These are phyloP conservation scores for Liposcelis brunnea DNA, from an alignment of 2,888 invertebrate species.

Conservation along the genomic window DNA sequence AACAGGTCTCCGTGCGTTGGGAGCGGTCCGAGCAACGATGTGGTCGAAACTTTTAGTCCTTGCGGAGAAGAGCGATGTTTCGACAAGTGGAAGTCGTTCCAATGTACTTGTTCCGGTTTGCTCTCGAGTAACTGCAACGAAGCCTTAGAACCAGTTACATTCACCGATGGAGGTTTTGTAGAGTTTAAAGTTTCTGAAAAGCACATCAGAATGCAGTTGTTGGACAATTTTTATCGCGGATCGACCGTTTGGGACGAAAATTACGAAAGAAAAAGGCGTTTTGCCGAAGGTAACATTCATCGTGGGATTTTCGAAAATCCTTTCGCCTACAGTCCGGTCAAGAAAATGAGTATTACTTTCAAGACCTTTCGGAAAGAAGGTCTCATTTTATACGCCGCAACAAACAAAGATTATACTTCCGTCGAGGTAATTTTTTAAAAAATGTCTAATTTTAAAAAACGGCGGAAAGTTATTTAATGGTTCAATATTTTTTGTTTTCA, in stretches of 20 bases:
- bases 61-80: constrained; percentile 53
- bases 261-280: constrained; percentile 19
- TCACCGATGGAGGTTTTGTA: constrained; percentile 60
- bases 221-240: constrained; percentile 61
- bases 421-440: constrained; percentile 37
- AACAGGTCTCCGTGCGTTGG: constrained; percentile 23
- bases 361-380: constrained; percentile 63
- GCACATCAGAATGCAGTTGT: constrained; percentile 68
- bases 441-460: neutral
- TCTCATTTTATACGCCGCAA: constrained; percentile 68
- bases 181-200: constrained; percentile 66
- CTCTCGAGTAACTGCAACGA: constrained; percentile 63
- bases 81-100: constrained; percentile 66
- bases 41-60: neutral
- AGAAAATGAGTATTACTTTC: constrained; percentile 62
- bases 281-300: constrained; percentile 21
- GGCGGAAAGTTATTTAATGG: neutral
- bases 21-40: constrained; percentile 5
- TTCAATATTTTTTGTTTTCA: constrained; percentile 18
- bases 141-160: constrained; percentile 61
- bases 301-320: constrained; percentile 23
- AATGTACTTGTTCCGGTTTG: constrained; percentile 49
- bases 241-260: constrained; percentile 45
- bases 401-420: constrained; percentile 71
- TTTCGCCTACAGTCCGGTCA: constrained; percentile 33